A percentile compares a stretch with the other conserved stretches of the same genome.
These are phyloP conservation scores for Bubalus kerabau DNA, from an alignment of 2,113 vertebrate genomes.

Conservation along the genomic window DNA sequence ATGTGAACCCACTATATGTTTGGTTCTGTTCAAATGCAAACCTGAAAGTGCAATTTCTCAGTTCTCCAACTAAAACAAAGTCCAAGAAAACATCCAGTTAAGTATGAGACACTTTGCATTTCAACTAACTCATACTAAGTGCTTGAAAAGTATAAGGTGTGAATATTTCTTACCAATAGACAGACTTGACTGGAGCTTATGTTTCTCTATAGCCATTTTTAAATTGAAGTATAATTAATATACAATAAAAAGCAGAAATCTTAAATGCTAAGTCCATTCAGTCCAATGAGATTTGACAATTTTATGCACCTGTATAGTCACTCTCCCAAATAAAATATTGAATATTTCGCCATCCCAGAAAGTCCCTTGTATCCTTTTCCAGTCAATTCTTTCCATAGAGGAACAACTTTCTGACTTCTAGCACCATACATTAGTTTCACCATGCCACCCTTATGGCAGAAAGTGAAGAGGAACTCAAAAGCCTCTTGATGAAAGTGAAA, in stretches of 20 bases:
- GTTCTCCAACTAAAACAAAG: neutral
- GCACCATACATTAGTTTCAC: neutral
- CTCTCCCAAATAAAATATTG: neutral
- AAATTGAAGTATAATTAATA: neutral
- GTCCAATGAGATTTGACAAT: neutral
- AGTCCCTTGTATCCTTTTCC: neutral
- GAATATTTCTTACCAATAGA: neutral
- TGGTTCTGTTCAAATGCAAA: neutral
- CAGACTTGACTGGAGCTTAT: neutral
- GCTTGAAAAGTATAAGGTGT: neutral
- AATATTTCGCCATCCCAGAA: neutral
- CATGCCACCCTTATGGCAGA: too few species aligned
- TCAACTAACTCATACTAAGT: neutral
- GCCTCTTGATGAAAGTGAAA: too few species aligned
- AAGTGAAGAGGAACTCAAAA: too few species aligned
- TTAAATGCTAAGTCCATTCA: neutral
- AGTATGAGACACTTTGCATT: neutral
- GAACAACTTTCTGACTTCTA: neutral
- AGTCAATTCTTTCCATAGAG: neutral
- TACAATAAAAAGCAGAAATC: neutral
- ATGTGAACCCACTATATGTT: neutral
- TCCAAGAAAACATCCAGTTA: neutral
- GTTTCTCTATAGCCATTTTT: neutral
- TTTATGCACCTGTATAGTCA: neutral
- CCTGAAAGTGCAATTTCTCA: neutral